A percentile compares a stretch with the other conserved stretches of the same genome.
Evolutionary conservation across 2,888 invertebrate species (phyloP).

Genomic region (Saturnia japonica): DNA sequence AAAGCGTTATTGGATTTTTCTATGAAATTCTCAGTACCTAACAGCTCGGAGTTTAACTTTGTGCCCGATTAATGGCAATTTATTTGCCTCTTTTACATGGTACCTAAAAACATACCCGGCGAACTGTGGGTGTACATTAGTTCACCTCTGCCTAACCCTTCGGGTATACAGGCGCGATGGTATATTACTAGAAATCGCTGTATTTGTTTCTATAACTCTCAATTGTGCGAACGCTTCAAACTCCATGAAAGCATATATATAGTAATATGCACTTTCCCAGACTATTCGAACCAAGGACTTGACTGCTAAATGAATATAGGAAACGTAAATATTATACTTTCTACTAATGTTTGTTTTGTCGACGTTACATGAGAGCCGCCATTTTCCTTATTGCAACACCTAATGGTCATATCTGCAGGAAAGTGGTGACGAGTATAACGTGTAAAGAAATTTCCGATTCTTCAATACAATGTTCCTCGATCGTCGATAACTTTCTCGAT

Average conservation of each 20-base stretch:
- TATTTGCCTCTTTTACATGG: too few relatives aligned
- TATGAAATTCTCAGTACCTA: too few relatives aligned
- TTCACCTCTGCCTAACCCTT: too few relatives aligned
- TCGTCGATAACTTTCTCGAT: not conserved
- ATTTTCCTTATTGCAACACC: slow-evolving; percentile 53
- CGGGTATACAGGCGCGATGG: too few relatives aligned
- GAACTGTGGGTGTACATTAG: too few relatives aligned
- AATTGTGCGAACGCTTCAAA: not conserved
- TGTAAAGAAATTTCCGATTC: slow-evolving; percentile 21
- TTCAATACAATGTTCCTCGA: not conserved
- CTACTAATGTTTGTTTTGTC: slow-evolving; percentile 21
- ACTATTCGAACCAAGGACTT: not conserved
- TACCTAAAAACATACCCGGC: too few relatives aligned
- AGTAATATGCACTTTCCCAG: not conserved
- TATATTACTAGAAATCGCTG: too few relatives aligned
- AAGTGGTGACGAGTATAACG: slow-evolving; percentile 41
- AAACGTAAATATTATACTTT: slow-evolving; percentile 30
- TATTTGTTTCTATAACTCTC: too few relatives aligned
- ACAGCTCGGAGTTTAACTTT: too few relatives aligned
- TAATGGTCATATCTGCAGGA: slow-evolving; percentile 40
- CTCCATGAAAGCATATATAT: not conserved
- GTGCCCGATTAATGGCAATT: too few relatives aligned
- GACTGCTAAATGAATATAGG: slow-evolving; percentile 18
- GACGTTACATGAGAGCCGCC: slow-evolving; percentile 24
- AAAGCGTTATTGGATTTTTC: too few relatives aligned